Base-by-base conservation (phyloP, 2,888 invertebrate species). In the Halictus ligatus region DNA sequence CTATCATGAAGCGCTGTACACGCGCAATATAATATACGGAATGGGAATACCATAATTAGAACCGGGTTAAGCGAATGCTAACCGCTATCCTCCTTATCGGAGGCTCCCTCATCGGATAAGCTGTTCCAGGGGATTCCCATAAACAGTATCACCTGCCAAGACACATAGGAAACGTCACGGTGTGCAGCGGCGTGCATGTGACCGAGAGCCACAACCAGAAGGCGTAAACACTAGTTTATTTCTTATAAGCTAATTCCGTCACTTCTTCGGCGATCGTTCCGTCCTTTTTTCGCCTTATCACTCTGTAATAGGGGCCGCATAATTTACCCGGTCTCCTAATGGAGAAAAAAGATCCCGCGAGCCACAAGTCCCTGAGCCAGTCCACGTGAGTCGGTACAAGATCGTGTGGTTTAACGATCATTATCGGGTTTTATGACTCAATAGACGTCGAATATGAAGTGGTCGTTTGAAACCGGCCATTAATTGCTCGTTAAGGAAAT, bases 41-140 rank as follows among this genome's bases (percentile, higher is more conserved):
- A 81, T 78, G 83, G 84, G 80, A 85, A 86, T 88, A 85, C 85
- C 86, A 89, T 91, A 91, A 91, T 91, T 90, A 90, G 89, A 87
- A 91, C 75, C 84, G 87, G 88, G 91, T 91, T 91, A 91, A 91
- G 89, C 91, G 87, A 91, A 91, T 88, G 88, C 87, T 87, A 91
- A 90, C 90, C 88, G 88, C 83, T 88, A 82, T 88, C 85, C 82
- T 83, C 86, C 82, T 89, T 86, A 86, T 84, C 87, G 80, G 82
- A 83, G 84, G 58, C 80, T 83, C 84, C 81, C 86, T 78, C 88
- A 82, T 87, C 80, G 88, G 89, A 91, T 91, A 91, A 91, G 87
- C 91, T 90, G 88, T 91, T 92, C 89, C 89, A 87, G 91, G 92
- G 88, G 86, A 89, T 89, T 91, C 86, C 92, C 91, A 92, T 92